These are phyloP conservation scores for Homarus americanus DNA, from an alignment of 1,140 invertebrate species.

Conservation along the genomic window DNA sequence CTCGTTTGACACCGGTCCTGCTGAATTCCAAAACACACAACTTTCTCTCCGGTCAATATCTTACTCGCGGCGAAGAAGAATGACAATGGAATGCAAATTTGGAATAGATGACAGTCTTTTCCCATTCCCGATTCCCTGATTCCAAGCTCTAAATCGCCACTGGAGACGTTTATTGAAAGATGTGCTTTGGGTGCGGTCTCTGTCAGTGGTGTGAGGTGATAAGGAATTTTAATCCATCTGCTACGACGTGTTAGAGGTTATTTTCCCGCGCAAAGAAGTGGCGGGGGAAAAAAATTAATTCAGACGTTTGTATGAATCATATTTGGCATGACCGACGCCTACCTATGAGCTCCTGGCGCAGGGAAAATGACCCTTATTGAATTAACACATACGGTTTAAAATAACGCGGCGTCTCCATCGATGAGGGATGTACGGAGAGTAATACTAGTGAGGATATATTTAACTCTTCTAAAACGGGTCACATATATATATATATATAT, in stretches of 20 bases:
- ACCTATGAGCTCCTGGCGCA: not conserved
- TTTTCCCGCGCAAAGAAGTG: not conserved
- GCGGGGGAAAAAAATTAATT: not conserved
- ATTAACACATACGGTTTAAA: not conserved
- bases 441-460: not conserved
- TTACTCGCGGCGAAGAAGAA: not conserved
- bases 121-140: constrained; percentile 13
- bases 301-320: constrained; percentile 13
- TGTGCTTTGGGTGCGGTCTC: not conserved
- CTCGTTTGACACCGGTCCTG: constrained; percentile 3
- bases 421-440: not conserved
- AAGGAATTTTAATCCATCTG: not conserved
- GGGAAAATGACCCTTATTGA: not conserved
- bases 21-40: constrained; percentile 2
- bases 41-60: constrained; percentile 6
- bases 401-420: not conserved
- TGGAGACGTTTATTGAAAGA: constrained; percentile 1
- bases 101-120: constrained; percentile 15
- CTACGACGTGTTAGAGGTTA: not conserved
- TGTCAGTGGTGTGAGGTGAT: not conserved
- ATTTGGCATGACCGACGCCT: not conserved
- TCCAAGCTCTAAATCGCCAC: not conserved
- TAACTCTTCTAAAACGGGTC: not conserved
- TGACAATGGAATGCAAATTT: constrained; percentile 8
- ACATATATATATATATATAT: not conserved